Evolutionary conservation across 2,888 invertebrate genomes (phyloP).

Genomic region (Eristalis tenax): DNA sequence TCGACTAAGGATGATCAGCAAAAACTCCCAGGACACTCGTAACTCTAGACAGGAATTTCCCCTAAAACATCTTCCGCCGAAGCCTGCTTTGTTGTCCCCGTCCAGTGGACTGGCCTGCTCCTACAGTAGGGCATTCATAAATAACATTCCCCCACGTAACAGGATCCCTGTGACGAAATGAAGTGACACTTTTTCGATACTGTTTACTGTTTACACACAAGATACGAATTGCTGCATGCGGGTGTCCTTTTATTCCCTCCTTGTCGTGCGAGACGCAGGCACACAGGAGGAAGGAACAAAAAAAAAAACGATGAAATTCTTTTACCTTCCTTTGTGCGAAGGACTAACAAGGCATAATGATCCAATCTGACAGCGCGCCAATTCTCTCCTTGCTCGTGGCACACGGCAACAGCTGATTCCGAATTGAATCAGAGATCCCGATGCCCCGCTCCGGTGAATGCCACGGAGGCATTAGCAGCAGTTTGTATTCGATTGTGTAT

Average conservation of each 20-base stretch:
- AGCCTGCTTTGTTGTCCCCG: background rate
- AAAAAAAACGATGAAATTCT: background rate
- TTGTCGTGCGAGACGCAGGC: slow-evolving; percentile 37
- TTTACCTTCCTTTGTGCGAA: slow-evolving; percentile 33
- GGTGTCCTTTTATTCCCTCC: slow-evolving; percentile 64
- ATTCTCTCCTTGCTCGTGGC: slow-evolving; percentile 31
- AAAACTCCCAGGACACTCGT: background rate
- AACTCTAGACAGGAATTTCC: slow-evolving; percentile 54
- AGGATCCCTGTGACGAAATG: slow-evolving; percentile 61
- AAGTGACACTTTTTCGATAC: slow-evolving; percentile 52
- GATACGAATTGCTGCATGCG: slow-evolving; percentile 68
- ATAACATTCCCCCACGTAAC: slow-evolving; percentile 51
- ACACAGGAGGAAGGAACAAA: background rate
- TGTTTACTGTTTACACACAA: slow-evolving; percentile 72
- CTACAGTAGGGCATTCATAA: slow-evolving; percentile 32
- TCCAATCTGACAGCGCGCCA: slow-evolving; percentile 71
- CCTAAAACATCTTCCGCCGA: slow-evolving; percentile 28
- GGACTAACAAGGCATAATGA: slow-evolving; percentile 68
- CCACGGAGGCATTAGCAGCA: slow-evolving; percentile 59
- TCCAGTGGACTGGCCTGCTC: too few relatives aligned
- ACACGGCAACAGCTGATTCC: slow-evolving; percentile 57
- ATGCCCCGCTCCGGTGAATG: slow-evolving; percentile 23
- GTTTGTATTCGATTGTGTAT: slow-evolving; percentile 61
- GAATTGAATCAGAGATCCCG: background rate
- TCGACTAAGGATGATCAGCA: too few relatives aligned